Percentiles rank a stretch among this genome's conserved stretches.
phyloP scores from a whole-genome alignment of 2,113 vertebrate species.

The Pterocles burchelli region DNA sequence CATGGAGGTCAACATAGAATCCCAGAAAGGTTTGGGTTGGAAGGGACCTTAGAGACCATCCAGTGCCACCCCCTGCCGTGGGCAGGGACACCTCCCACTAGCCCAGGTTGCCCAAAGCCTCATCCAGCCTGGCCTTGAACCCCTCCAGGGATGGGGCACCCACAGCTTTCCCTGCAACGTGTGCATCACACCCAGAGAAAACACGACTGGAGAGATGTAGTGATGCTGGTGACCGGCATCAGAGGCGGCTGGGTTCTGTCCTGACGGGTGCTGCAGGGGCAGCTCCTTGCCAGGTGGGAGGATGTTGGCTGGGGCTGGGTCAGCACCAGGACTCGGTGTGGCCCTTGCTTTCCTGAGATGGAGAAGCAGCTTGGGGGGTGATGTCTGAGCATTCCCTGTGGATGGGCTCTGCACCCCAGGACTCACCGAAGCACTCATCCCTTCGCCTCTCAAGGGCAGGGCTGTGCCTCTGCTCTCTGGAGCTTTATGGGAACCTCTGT shows the following conservation, averaged over 20 bases:
- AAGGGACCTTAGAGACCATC: no score
- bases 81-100: no score
- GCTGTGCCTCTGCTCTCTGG: background rate
- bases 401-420: background rate
- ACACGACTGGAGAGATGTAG: background rate
- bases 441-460: background rate
- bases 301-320: background rate
- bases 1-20: background rate
- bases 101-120: no score
- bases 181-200: background rate
- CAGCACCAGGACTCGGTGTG: background rate
- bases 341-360: background rate
- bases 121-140: no score
- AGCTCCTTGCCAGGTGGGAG: background rate
- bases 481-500: fast-evolving
- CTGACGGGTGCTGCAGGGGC: background rate
- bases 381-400: background rate
- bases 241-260: background rate
- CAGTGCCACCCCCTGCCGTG: no score
- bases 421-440: fast-evolving
- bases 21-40: no score
- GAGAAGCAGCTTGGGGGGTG: background rate
- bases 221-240: fast-evolving
- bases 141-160: no score
- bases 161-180: no score